Percentiles rank a stretch among this genome's conserved stretches.
Conservation (phyloP, 2,113 vertebrate genomes). For the Leucoraja erinaceus region DNA sequence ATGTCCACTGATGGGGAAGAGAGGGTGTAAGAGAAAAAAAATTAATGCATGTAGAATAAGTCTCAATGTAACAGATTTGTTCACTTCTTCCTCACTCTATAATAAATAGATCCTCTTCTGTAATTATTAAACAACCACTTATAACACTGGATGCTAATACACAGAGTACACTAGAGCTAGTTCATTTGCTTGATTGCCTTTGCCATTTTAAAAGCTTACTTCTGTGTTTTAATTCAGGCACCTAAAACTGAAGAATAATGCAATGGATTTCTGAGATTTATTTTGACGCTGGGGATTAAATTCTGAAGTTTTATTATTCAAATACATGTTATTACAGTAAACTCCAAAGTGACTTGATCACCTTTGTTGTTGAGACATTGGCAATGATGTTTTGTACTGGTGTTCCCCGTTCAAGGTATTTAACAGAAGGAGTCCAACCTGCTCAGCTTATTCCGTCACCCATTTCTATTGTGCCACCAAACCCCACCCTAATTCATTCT, state of each 20-base stretch:
- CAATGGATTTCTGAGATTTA: neutral
- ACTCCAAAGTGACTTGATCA: neutral
- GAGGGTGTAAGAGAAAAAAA: neutral
- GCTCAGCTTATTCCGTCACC: neutral
- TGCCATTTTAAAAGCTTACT: neutral
- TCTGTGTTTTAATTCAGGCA: neutral
- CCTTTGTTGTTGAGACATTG: neutral
- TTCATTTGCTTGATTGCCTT: neutral
- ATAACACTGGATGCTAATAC: neutral
- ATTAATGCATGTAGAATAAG: neutral
- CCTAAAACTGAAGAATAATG: too few relatives aligned
- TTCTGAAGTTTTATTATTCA: neutral
- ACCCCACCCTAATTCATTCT: neutral
- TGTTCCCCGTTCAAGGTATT: neutral
- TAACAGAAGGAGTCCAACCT: neutral
- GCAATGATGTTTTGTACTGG: neutral
- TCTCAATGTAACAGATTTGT: neutral
- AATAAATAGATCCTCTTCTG: too few relatives aligned
- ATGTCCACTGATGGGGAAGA: slow-evolving; percentile 72
- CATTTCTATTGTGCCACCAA: neutral
- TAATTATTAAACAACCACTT: neutral
- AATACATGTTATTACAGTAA: neutral
- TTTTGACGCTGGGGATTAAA: neutral
- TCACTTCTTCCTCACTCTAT: neutral
- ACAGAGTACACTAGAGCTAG: neutral